Conservation (phyloP, 2,888 invertebrate genomes). For the Melangyna quadrimaculata region DNA sequence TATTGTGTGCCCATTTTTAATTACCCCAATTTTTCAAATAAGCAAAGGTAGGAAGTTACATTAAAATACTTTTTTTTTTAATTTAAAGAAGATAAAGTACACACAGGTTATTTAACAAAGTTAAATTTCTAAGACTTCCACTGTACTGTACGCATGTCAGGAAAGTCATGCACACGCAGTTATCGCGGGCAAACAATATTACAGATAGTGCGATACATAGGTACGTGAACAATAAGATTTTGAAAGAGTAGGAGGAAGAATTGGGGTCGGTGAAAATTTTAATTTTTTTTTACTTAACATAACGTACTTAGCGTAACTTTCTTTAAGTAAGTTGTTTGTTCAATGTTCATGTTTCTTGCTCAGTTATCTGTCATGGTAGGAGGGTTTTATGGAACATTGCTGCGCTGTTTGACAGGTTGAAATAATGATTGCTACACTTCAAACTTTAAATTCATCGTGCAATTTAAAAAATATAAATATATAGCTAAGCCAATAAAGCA, state of each 20-base stretch:
- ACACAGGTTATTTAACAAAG: slow-evolving; percentile 38
- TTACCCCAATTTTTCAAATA: slow-evolving; percentile 65
- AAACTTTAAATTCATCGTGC: neutral
- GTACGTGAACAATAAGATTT: slow-evolving; percentile 57
- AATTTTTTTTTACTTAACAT: slow-evolving; percentile 42
- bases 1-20: slow-evolving; percentile 57
- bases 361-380: slow-evolving; percentile 61
- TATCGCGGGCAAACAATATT: slow-evolving; percentile 15
- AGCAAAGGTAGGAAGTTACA: slow-evolving; percentile 59
- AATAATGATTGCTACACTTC: neutral
- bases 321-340: slow-evolving; percentile 40
- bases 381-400: slow-evolving; percentile 58
- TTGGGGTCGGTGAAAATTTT: slow-evolving; percentile 70
- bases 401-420: slow-evolving; percentile 3
- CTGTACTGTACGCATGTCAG: slow-evolving; percentile 62
- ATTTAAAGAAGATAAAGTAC: neutral
- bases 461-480: neutral
- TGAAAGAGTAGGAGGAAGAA: slow-evolving; percentile 36
- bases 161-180: slow-evolving; percentile 53
- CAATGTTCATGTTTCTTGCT: slow-evolving; percentile 33
- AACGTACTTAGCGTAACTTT: slow-evolving; percentile 65
- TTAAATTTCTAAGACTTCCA: slow-evolving; percentile 56
- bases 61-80: slow-evolving; percentile 20
- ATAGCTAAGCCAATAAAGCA: neutral
- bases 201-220: slow-evolving; percentile 5